Evolutionary conservation across 2,797 vertebrate genomes (phyloP), one percentile per base, ranked within the genome.

Genomic region (Sebastes taczanowskii): DNA sequence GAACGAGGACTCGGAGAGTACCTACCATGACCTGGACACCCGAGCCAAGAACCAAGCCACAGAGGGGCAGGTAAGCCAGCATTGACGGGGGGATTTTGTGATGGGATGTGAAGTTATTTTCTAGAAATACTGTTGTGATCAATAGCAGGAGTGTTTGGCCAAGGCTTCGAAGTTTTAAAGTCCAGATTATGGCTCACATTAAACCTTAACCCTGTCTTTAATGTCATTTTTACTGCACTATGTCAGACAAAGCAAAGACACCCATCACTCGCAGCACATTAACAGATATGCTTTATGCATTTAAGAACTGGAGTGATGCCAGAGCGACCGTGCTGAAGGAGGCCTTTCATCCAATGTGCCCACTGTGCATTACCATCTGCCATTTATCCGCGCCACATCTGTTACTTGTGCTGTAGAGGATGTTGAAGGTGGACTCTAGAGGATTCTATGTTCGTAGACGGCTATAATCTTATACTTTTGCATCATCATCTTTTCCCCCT

Each of bases 21-120:
- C 98, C 86, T 97, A 97, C 84, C 97, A 98, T 92, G 94, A 98
- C 92, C 95, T 99, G 93, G 97, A 98, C 94, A 99, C 99, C 42
- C 96, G 91, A 85, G 91, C 95, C 86, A 97, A 95, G 90, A 96
- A 96, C 93, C 97, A 98, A 93, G 96, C 96, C 82, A 91, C 95
- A 77, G 96, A 97, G 10, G 95, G 95, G 82, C 97, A 97, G 97
- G 98, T 99, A 94, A 79, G 89, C 32, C 56, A 16, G 11, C 34
- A 4, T 11, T 18, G 42, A 46, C 0, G 2, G 22, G 5, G 35
- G 5, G 27, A 34, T 34, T 34, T 34, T 34, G 30, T 46, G 22
- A 30, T 61, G 18, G 27, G 53, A n/a, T 71, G 55, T 53, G 46
- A 63, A 25, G 63, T 38, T 70, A 46, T 62, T 18, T 74, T 14